phyloP scores from a whole-genome alignment of 2,113 vertebrate species.

The Cephalopholis sonnerati region DNA sequence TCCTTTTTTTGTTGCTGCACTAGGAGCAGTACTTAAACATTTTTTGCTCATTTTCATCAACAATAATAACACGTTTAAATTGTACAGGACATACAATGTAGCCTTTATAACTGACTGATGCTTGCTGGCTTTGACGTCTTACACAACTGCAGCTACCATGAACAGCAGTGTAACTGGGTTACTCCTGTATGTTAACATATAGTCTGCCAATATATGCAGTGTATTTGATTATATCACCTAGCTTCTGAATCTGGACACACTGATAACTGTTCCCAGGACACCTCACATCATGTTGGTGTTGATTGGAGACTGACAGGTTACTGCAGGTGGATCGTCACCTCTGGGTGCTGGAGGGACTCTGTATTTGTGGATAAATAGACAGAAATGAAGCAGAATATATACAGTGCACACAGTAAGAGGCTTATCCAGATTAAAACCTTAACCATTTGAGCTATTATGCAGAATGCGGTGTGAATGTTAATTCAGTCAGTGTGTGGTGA shows the following conservation, averaged over 20 bases:
- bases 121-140: background rate
- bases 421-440: slow-evolving; percentile 22
- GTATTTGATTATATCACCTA: background rate
- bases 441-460: background rate
- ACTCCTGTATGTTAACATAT: background rate
- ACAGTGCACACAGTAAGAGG: background rate
- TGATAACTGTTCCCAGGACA: background rate
- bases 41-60: background rate
- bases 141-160: background rate
- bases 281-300: background rate
- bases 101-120: background rate
- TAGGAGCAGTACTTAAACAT: no score
- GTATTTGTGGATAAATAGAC: background rate
- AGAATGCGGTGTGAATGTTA: slow-evolving; percentile 7
- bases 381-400: slow-evolving; percentile 1
- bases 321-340: background rate
- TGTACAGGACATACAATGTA: background rate
- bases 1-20: no score
- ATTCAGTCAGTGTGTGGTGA: background rate
- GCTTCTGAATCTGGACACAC: background rate
- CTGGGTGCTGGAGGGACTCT: background rate
- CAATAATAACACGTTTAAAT: background rate
- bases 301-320: background rate
- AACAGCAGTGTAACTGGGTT: background rate
- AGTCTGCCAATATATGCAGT: background rate